Conservation (phyloP, 2,888 invertebrate species). For the Drosophila vallismaia region DNA sequence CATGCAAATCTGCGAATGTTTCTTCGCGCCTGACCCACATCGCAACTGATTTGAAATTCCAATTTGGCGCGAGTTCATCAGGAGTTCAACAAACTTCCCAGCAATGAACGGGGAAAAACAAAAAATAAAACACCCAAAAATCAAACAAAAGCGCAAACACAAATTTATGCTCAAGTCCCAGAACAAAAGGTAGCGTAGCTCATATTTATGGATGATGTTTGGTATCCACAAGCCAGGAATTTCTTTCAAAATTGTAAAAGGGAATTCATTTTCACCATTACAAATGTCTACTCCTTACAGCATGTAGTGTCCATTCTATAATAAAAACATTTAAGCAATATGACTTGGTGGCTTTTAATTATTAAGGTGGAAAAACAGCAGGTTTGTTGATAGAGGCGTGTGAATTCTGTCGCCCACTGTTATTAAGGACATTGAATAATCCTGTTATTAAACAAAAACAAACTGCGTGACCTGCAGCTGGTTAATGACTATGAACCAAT, state of each 20-base stretch:
- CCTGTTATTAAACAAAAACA: constrained; percentile 51
- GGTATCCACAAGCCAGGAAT: constrained; percentile 7
- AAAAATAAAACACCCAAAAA: constrained; percentile 1
- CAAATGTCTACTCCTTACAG: neutral
- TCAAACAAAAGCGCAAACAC: constrained; percentile 46
- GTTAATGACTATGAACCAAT: constrained; percentile 29
- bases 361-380: neutral
- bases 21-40: constrained; percentile 57
- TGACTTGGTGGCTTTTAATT: constrained; percentile 3
- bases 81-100: constrained; percentile 59
- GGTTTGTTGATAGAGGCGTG: constrained; percentile 8
- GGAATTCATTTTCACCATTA: neutral
- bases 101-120: constrained; percentile 12
- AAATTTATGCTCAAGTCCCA: constrained; percentile 54
- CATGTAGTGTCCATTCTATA: neutral
- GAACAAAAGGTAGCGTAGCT: constrained; percentile 27
- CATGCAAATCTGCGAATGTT: constrained; percentile 43
- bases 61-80: constrained; percentile 47
- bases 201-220: constrained; percentile 36
- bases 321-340: neutral
- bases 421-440: constrained; percentile 24
- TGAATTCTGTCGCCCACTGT: constrained; percentile 22
- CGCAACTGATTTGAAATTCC: constrained; percentile 61
- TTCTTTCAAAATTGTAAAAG: constrained; percentile 3
- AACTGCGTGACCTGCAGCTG: constrained; percentile 3